A percentile compares a stretch with the other conserved stretches of the same genome.
Evolutionary conservation across 2,113 vertebrate genomes (phyloP).

Genomic region (Hoplias malabaricus): DNA sequence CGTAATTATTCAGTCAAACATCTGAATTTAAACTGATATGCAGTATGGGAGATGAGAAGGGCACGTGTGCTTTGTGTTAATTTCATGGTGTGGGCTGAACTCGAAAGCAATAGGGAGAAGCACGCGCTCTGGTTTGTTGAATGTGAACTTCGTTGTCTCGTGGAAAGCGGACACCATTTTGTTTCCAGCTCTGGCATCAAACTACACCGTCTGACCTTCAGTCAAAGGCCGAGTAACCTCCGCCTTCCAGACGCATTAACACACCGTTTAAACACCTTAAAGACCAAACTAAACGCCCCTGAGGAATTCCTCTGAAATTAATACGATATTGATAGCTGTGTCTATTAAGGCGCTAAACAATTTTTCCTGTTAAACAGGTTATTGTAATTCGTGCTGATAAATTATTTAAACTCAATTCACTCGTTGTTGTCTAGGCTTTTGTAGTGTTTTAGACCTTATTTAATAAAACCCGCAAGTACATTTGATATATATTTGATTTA

Average conservation of each 20-base stretch:
- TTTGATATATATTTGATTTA: too few relatives aligned
- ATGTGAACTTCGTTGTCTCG: background rate
- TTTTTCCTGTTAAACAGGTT: background rate
- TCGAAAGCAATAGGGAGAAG: too few relatives aligned
- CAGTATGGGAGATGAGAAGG: background rate
- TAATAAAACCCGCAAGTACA: too few relatives aligned
- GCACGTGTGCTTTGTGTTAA: background rate
- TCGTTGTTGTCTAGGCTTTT: too few relatives aligned
- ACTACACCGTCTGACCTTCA: background rate
- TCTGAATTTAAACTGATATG: too few relatives aligned
- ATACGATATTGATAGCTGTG: background rate
- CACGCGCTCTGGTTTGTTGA: background rate
- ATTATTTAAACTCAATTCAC: too few relatives aligned
- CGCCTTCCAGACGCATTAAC: background rate
- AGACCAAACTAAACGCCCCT: too few relatives aligned
- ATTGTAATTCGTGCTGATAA: too few relatives aligned
- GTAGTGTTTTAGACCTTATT: too few relatives aligned
- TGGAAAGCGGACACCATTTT: background rate
- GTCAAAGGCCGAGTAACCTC: background rate
- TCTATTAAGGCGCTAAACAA: background rate
- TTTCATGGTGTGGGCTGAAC: background rate
- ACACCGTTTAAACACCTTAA: background rate
- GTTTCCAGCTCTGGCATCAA: background rate
- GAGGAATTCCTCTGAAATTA: background rate
- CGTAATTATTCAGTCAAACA: too few relatives aligned